Conservation (phyloP, 2,888 invertebrate species). For the Tipula helvola region DNA sequence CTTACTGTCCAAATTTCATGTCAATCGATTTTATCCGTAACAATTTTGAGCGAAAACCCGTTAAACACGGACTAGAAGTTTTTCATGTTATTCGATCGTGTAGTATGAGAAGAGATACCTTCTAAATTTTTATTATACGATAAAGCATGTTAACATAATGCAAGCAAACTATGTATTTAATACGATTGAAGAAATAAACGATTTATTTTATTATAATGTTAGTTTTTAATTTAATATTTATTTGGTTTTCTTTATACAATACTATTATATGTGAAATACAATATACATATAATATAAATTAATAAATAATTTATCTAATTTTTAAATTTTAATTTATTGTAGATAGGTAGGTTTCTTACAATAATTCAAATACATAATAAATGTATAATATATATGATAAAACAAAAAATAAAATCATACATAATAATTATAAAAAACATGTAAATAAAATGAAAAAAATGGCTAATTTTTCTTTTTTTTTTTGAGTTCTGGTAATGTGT, state of each 20-base stretch:
- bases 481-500: neutral
- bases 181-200: no score
- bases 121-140: no score
- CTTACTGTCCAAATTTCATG: no score
- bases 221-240: neutral
- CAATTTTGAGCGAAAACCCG: no score
- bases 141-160: no score
- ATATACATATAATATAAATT: neutral
- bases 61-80: no score
- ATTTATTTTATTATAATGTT: no score
- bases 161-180: no score
- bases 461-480: neutral
- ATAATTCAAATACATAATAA: neutral
- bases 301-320: constrained; percentile 4
- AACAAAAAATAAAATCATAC: neutral
- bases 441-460: neutral
- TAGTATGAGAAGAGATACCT: no score
- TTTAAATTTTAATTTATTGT: neutral
- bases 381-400: neutral
- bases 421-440: neutral
- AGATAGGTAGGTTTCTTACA: neutral
- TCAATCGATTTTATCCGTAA: no score
- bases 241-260: neutral
- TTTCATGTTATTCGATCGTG: no score
- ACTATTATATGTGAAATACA: neutral